Evolutionary conservation across 1,140 invertebrate species (phyloP).

Genomic region (Agrilus planipennis): DNA sequence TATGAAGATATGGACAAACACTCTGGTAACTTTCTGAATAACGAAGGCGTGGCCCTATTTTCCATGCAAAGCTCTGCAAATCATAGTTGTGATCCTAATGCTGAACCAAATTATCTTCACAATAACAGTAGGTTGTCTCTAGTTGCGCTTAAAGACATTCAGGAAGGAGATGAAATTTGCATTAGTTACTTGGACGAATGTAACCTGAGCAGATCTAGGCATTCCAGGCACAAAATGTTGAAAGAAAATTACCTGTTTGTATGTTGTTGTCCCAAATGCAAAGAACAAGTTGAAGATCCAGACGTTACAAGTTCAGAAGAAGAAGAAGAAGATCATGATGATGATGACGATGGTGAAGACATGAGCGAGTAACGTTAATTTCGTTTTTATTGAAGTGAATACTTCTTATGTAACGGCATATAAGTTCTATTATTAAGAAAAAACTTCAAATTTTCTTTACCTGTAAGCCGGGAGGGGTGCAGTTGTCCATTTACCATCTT

Average conservation of each 20-base stretch:
- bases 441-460: too few relatives aligned
- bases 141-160: constrained; percentile 62
- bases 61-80: constrained; percentile 75
- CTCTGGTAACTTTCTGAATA: constrained; percentile 80
- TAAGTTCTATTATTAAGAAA: too few relatives aligned
- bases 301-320: constrained; percentile 69
- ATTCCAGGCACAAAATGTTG: constrained; percentile 73
- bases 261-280: constrained; percentile 73
- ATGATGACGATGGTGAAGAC: constrained; percentile 42
- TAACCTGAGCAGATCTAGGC: constrained; percentile 60
- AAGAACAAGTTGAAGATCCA: constrained; percentile 56
- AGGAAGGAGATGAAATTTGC: constrained; percentile 75
- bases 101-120: constrained; percentile 70
- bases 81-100: constrained; percentile 87
- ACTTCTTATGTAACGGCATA: too few relatives aligned
- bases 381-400: too few relatives aligned
- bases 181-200: constrained; percentile 89
- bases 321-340: too few relatives aligned
- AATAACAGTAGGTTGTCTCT: constrained; percentile 67
- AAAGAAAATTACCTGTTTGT: constrained; percentile 77
- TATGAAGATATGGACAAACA: constrained; percentile 77
- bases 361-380: constrained; percentile 35
- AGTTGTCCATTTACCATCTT: too few relatives aligned
- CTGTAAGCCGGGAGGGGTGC: too few relatives aligned
- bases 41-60: constrained; percentile 87